Evolutionary conservation across 2,797 vertebrate genomes (phyloP).

Genomic region (Odontamblyopus rebecca): DNA sequence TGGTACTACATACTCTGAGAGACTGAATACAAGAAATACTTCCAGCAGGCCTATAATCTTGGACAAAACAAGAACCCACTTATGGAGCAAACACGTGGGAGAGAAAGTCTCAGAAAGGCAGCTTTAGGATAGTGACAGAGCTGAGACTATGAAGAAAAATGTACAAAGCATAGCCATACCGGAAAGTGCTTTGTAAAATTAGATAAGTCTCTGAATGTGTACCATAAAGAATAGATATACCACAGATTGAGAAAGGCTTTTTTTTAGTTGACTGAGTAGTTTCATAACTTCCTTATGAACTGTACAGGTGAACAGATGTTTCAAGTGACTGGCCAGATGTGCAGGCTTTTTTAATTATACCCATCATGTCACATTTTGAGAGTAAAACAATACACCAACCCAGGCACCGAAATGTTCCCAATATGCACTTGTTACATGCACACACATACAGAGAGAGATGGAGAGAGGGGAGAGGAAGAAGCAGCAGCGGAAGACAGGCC

Average conservation of each 20-base stretch:
- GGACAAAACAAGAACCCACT: neutral
- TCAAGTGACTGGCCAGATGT: conserved; percentile 3
- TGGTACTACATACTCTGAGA: neutral
- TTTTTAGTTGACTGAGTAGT: neutral
- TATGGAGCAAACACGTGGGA: neutral
- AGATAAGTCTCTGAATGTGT: too few relatives aligned
- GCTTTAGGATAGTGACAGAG: neutral
- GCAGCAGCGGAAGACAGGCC: conserved; percentile 13
- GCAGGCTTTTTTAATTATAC: neutral
- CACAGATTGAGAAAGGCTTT: neutral
- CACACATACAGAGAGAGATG: conserved; percentile 23
- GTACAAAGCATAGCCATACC: too few relatives aligned
- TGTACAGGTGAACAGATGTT: conserved; percentile 4
- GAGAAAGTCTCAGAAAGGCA: neutral
- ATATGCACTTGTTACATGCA: conserved; percentile 10
- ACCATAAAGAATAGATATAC: neutral
- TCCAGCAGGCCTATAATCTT: neutral
- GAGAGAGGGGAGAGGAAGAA: conserved; percentile 34
- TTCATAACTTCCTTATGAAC: conserved; percentile 2
- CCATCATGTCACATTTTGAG: neutral
- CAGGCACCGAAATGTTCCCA: neutral
- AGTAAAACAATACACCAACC: neutral
- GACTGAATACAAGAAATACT: neutral
- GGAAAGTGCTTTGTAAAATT: too few relatives aligned
- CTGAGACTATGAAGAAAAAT: neutral